Base-by-base conservation (phyloP, 2,797 vertebrate genomes). In the Anniella stebbinsi region DNA sequence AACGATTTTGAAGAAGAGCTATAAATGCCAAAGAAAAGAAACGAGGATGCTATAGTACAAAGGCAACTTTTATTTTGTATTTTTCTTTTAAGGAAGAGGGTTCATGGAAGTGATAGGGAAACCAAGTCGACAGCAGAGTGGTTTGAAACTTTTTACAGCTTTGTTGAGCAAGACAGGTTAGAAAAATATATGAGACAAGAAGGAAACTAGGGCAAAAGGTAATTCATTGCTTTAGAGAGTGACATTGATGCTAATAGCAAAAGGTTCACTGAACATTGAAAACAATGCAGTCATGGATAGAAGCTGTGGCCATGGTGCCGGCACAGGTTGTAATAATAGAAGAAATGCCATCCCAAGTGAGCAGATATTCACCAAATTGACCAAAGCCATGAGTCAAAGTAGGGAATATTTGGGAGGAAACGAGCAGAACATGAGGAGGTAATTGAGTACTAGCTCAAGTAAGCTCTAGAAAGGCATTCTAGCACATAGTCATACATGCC, bases 351-450 rank as follows among this genome's bases (percentile, higher is more conserved):
- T 7, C 30, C 12, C 28, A 90, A 66, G 91, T 84, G 0, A 89
- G 93, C 88, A 0, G 12, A 84, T 87, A 21, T 23, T 92, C n/a
- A 13, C 30, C 11, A n/a, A 60, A 85, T 80, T 87, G 87, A 88
- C 87, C 83, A 73, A 45, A 92, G 57, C 88, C 48, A 81, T 95
- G 92, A 94, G 94, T 95, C 93, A 92, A n/a, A 1, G 13, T 69
- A 45, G 54, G 88, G 48, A 1, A 41, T 15, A 88, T 80, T 80
- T 88, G n/a, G n/a, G 66, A 72, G 57, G 48, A 72, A 81, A 10
- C 30, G 69, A 83, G 78, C 75, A 90, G 48, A 63, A 17, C 15
- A 54, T 67, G 48, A 89, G 63, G 30, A 63, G 12, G 12, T 38
- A 94, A 69, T 45, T 78, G 15, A 89, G 75, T 28, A 45, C 51